Evolutionary conservation across 2,888 invertebrate genomes (phyloP), one percentile per base, ranked within the genome.

Genomic region (Limnephilus marmoratus): DNA sequence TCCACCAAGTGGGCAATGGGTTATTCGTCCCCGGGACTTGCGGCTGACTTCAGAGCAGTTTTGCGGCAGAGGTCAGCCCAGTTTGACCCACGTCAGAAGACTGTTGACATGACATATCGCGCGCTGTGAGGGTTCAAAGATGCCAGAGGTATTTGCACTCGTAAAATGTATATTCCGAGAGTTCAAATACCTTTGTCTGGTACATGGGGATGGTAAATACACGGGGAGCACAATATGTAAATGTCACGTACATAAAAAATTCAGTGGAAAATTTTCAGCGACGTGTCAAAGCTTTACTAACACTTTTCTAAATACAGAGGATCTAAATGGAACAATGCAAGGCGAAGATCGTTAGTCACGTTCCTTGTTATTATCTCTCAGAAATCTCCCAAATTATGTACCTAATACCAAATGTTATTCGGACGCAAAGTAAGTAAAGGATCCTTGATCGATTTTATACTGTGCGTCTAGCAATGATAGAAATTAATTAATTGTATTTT

Each of bases 41-140:
- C 49, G 86, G 86, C 45, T 13, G 45, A 29, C 24, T 86, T 86
- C 45, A 45, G 34, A 34, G 82, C 82, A 18, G 82, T 82, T 68
- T 68, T 68, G 68, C 24, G 68, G 68, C 24, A 24, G 68, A 68
- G 68, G 68, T 68, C 68, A 68, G 68, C 68, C 68, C 68, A 2
- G 87, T 87, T 81, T 89, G 24, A 88, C 88, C 88, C n/a, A 18
- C 81, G 80, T 89, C 88, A 89, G 24, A 34, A 81, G 88, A 31
- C 41, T 89, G 88, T 89, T 89, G 88, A 89, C 88, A 80, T 34
- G 88, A 89, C 80, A 81, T 89, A 80, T 80, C 37, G 15, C 34
- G 88, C 29, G n/a, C 34, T 37, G 31, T 41, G 15, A 18, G 81
- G 88, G 88, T 80, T 89, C 88, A 89, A 89, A 89, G 31, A 80